Base-by-base conservation (phyloP, 2,797 vertebrate genomes). In the Coranthus polyacanthus region DNA sequence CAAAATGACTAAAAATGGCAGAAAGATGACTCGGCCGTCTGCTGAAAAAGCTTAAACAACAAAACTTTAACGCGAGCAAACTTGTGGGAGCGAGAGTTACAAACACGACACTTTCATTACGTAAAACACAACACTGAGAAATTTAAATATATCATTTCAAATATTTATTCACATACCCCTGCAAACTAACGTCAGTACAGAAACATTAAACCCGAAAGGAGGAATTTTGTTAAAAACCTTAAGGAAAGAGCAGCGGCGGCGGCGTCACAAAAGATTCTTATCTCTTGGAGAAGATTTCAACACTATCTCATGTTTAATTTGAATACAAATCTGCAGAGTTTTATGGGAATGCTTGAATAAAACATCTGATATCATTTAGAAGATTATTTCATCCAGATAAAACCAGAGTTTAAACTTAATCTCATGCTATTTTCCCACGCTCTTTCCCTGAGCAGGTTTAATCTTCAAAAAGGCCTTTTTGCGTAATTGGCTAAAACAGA, bases 371-470 rank as follows among this genome's bases (percentile, higher is more conserved):
- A 61, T 38, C 18, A 43, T 51, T 49, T 15, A 39, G 36, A 1
- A 6, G 24, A 68, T 41, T n/a, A 74, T 47, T 74, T 76, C 22
- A 54, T 62, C 58, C 37, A 22, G 43, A 58, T 67, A 49, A 75
- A 75, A 44, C 54, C 12, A 24, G 49, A 79, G 38, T 16, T 77
- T 68, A 20, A 78, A 61, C 18, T 15, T 64, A 50, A 85, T 72
- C 61, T 66, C 5, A 17, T n/a, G 29, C 72, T 58, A 32, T 68
- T 60, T 72, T 68, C 63, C 75, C 68, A 82, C 34, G 3, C 15
- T 74, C 21, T 16, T 70, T 21, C 12, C 67, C 41, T 17, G 16
- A 76, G 53, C 46, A 64, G 44, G 44, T 18, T 42, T 47, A 39
- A 52, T 36, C 36, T 36, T 38, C 12, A 17, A 42, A 44, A 44